Conservation (phyloP, 2,888 invertebrate genomes). For the Patella ulyssiponensis region DNA sequence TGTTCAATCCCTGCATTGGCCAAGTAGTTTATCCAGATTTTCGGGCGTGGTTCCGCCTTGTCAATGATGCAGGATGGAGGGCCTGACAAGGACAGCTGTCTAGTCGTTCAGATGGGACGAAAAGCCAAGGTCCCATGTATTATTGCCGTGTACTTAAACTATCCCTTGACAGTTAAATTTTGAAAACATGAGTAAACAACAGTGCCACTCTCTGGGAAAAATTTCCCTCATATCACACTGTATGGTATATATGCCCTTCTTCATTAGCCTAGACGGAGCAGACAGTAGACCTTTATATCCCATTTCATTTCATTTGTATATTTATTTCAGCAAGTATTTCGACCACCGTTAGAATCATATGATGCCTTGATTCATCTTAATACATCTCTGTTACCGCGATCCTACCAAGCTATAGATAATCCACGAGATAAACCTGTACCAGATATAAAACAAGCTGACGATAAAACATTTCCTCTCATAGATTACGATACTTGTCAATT, state of each 20-base stretch:
- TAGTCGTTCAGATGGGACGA: constrained; percentile 16
- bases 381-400: constrained; percentile 72
- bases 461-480: constrained; percentile 78
- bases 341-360: constrained; percentile 80
- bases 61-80: too few species aligned
- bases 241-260: too few species aligned
- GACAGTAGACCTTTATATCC: neutral
- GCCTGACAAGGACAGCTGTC: too few species aligned
- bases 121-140: constrained; percentile 21
- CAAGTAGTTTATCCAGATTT: too few species aligned
- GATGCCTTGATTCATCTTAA: constrained; percentile 83
- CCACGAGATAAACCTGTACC: neutral
- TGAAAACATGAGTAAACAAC: too few species aligned
- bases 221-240: too few species aligned
- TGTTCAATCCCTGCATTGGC: too few species aligned
- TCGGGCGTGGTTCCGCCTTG: too few species aligned
- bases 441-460: constrained; percentile 16
- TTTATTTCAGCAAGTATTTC: constrained; percentile 75
- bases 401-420: constrained; percentile 74
- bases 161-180: neutral
- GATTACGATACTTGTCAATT: constrained; percentile 83
- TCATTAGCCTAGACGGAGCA: too few species aligned
- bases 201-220: too few species aligned
- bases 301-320: neutral
- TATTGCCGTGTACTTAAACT: too few species aligned